Base-by-base conservation (phyloP, 2,888 invertebrate species). In the Creontiades dilutus region DNA sequence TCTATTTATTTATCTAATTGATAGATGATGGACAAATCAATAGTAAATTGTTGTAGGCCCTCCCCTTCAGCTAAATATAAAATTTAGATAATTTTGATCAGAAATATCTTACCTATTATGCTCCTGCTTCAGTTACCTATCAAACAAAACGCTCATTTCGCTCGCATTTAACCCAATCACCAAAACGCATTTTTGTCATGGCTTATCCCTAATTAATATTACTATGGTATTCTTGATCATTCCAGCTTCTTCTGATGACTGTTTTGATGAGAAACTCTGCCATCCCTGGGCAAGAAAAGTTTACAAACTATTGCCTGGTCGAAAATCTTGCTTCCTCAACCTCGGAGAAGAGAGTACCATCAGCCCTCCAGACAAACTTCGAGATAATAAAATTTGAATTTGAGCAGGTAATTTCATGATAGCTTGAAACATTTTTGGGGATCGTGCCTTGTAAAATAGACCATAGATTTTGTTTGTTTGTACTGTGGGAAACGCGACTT, bases 261-360 rank as follows among this genome's bases (percentile, higher is more conserved):
- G 94, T 81, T 96, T 96, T 93, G 96, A 96, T 92, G 95, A 95
- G 91, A 95, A 95, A 91, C 93, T 96, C 75, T 93, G 96, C 76
- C 96, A 96, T 93, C 96, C 96, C 0, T 91, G 95, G 55, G 94
- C 95, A 0, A 93, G 95, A 89, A 95, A 94, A 92, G 92, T 95
- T 90, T 95, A 95, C 89, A 94, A 94, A 91, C 93, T 93, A 90
- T 94, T 95, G 89, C 95, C 95, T 0, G 95, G 96, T 0, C 91
- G 91, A 52, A 90, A 89, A 80, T 86, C 90, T 47, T 92, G 91
- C 84, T 92, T 91, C 86, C 84, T 90, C 0, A 91, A 90, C 28
- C 55, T 89, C 7, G 90, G 90, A 57, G 85, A 88, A 46, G 27
- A 61, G 46, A 47, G 82, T 11, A 23, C 89, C n/a, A 57, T 46